Percentiles rank a stretch among this genome's conserved stretches.
Evolutionary conservation across 2,797 vertebrate species (phyloP).

Genomic region (Numenius phaeopus): DNA sequence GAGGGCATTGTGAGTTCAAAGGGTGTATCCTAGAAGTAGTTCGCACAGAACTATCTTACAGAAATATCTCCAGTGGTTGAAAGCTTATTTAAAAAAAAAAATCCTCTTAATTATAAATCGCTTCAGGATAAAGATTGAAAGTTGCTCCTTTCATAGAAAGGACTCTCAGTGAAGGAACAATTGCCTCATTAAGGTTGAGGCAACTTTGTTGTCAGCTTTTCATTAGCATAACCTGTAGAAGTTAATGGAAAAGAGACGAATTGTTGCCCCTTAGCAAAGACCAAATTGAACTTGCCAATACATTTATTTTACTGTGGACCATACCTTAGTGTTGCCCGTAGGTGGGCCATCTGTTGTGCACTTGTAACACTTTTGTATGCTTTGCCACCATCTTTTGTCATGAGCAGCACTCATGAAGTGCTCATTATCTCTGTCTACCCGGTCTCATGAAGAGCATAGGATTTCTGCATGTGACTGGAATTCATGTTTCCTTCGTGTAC

Average conservation of each 20-base stretch:
- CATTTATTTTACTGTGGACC: neutral
- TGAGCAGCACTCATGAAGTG: neutral
- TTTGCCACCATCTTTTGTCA: neutral
- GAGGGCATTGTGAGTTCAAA: neutral
- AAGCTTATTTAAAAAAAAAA: neutral
- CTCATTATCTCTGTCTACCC: neutral
- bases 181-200: neutral
- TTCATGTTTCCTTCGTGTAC: accelerated
- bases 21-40: neutral
- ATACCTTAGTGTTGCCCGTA: neutral
- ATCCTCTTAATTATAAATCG: neutral
- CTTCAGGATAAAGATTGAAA: neutral
- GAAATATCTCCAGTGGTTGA: neutral
- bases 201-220: neutral
- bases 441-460: neutral
- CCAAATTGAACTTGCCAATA: neutral
- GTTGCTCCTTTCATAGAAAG: neutral
- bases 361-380: neutral
- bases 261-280: neutral
- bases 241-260: neutral
- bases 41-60: neutral
- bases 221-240: neutral
- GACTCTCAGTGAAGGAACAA: neutral
- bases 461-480: neutral
- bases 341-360: neutral